Base-by-base conservation (phyloP, 1,140 invertebrate genomes). In the Orius laevigatus region DNA sequence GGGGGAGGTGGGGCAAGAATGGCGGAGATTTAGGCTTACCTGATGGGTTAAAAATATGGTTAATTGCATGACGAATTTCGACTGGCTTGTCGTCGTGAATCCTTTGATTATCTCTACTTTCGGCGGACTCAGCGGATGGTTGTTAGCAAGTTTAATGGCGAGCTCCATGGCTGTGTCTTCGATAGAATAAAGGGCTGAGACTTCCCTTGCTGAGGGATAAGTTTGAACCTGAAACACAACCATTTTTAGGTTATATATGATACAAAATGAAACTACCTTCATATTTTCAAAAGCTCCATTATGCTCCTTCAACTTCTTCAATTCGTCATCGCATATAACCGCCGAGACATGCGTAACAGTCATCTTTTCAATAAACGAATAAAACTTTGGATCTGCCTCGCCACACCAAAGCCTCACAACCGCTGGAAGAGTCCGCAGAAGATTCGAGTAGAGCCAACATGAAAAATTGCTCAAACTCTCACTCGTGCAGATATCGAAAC, bases 131-230 rank as follows among this genome's bases (percentile, higher is more conserved):
- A 92, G 64, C 1, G 88, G 89, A 68, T 90, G 78, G 66, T 92
- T 91, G 10, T 64, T 55, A 0, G 87, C 78, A 46, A 94, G 64
- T 4, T 72, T 67, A 49, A 94, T 80, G 1, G 74, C 69, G 2
- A 93, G 63, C 59, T 90, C 86, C 56, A 89, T 78, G 51, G 75
- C 78, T 0, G 77, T 75, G 48, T 91, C 85, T 56, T 90, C 84
- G 39, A 91, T 72, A 14, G 76, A 72, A 62, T 91, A 92, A 0
- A 74, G 66, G 1, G 85, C 85, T 25, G 81, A 63, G 1, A 92
- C 76, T 70, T 91, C 84, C 38, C 82, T 67, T 4, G 75, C 75
- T 1, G 70, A 70, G 31, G 71, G 68, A 53, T 83, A 73, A 19
- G 81, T 73, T 56, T 76, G 78, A 15, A 90, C 69, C 80, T 85